Conservation (phyloP, 1,140 invertebrate species). For the Brachionus paranguensis region DNA sequence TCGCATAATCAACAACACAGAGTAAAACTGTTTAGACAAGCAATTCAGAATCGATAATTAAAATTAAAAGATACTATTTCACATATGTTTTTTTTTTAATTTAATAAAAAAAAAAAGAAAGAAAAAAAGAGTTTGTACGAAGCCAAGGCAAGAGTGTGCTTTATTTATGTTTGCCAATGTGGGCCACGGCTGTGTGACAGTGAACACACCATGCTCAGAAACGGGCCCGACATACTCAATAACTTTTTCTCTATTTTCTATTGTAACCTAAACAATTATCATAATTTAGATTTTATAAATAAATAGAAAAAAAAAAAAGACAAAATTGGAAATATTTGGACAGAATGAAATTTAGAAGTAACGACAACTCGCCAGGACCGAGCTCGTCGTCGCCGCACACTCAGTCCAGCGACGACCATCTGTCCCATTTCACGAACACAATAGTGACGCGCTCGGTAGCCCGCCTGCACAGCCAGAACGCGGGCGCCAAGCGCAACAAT, state of each 20-base stretch:
- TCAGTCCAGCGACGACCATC: background rate
- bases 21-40: background rate
- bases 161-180: background rate
- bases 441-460: background rate
- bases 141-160: background rate
- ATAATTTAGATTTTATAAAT: background rate
- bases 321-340: background rate
- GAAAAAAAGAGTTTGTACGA: background rate
- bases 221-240: background rate
- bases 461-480: background rate
- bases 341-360: slow-evolving; percentile 4
- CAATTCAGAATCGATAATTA: background rate
- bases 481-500: background rate
- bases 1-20: background rate
- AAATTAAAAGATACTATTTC: background rate
- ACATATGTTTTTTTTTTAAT: background rate
- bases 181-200: background rate
- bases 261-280: background rate
- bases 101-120: background rate
- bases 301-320: background rate
- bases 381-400: background rate
- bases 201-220: background rate
- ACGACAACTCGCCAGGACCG: background rate
- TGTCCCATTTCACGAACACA: background rate
- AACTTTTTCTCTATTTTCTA: background rate